These are phyloP conservation scores for Salarias fasciatus DNA, from an alignment of 2,797 vertebrate genomes.

Conservation along the genomic window DNA sequence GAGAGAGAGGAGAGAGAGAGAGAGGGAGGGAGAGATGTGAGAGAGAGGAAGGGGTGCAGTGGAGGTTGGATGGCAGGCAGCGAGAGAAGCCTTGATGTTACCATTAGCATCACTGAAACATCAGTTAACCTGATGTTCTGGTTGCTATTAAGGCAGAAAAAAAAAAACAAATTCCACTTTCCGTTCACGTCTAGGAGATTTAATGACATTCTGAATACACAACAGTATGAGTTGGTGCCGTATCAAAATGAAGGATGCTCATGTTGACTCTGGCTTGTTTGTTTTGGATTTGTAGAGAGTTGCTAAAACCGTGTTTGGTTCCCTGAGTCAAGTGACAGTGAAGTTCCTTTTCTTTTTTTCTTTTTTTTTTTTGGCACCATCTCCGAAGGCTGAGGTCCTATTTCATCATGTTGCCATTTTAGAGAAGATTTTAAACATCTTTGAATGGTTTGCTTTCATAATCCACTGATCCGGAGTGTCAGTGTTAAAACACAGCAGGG, in stretches of 20 bases:
- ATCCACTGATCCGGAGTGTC: slow-evolving; percentile 50
- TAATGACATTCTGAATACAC: slow-evolving; percentile 62
- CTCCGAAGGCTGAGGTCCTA: slow-evolving; percentile 36
- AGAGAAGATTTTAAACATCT: slow-evolving; percentile 42
- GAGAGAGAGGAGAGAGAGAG: slow-evolving; percentile 18
- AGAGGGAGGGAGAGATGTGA: slow-evolving; percentile 17
- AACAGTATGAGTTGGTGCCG: slow-evolving; percentile 53
- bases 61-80: slow-evolving; percentile 51
- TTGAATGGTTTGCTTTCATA: slow-evolving; percentile 52
- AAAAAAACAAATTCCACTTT: slow-evolving; percentile 54
- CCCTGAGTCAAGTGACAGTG: slow-evolving; percentile 23
- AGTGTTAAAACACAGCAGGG: slow-evolving; percentile 49
- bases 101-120: slow-evolving; percentile 73
- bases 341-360: slow-evolving; percentile 23
- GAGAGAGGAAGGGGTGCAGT: slow-evolving; percentile 30
- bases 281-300: slow-evolving; percentile 31
- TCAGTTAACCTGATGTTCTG: slow-evolving; percentile 73
- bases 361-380: slow-evolving; percentile 27
- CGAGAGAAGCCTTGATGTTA: slow-evolving; percentile 68
- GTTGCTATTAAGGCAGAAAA: slow-evolving; percentile 58
- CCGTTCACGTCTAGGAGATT: slow-evolving; percentile 57
- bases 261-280: slow-evolving; percentile 18
- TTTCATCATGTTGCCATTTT: slow-evolving; percentile 51
- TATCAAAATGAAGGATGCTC: slow-evolving; percentile 54
- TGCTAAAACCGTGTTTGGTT: slow-evolving; percentile 34